Base-by-base conservation (phyloP, 2,888 invertebrate genomes). In the Willowsia nigromaculata region DNA sequence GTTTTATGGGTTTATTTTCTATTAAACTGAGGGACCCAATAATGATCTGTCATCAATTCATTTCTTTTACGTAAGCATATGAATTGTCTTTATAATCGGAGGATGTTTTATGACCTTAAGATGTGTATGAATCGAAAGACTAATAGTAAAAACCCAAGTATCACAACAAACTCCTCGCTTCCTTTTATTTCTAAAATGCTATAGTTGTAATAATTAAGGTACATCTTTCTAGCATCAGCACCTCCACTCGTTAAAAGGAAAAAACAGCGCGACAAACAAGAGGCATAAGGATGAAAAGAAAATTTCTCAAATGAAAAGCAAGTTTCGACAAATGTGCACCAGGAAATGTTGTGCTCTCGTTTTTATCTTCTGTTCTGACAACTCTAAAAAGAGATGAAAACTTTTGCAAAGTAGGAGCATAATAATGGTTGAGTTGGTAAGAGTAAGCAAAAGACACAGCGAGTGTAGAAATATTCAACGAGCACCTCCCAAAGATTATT, bases 31-130 rank as follows among this genome's bases (percentile, higher is more conserved):
- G 33, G 50, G 11, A 30, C 30, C 15, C n/a, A 76, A 76, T 76
- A 76, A 76, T 76, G 53, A 68, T 71, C 47, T 71, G 68, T 37
- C 53, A 68, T 53, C 68, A 47, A 71, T 30, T 30, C 50, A 43
- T 11, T 71, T 18, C 37, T 68, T 68, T 68, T 9, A 11, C 30
- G n/a, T n/a, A n/a, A n/a, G n/a, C n/a, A n/a, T n/a, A n/a, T n/a
- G n/a, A n/a, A n/a, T n/a, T n/a, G n/a, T n/a, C n/a, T n/a, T n/a
- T n/a, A n/a, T n/a, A n/a, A n/a, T n/a, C n/a, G n/a, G n/a, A n/a
- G n/a, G n/a, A n/a, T n/a, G n/a, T n/a, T n/a, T n/a, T n/a, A n/a
- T n/a, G n/a, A n/a, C n/a, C n/a, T n/a, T n/a, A n/a, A n/a, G n/a
- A n/a, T n/a, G n/a, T n/a, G n/a, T n/a, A n/a, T n/a, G n/a, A n/a